These are phyloP conservation scores for Cremastobaeus sp. DNA, from an alignment of 2,888 invertebrate genomes.

Conservation along the genomic window DNA sequence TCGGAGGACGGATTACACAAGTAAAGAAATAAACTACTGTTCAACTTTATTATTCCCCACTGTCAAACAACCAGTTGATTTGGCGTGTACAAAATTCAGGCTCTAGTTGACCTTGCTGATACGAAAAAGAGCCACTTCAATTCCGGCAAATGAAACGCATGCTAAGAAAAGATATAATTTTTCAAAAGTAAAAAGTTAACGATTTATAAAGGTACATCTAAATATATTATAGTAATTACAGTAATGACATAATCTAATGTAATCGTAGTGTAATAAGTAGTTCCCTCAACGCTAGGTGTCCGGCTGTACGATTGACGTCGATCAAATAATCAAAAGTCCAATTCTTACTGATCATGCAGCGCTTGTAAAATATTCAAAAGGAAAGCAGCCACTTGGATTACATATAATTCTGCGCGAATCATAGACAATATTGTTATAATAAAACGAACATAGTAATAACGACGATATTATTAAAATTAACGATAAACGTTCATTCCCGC, in stretches of 20 bases:
- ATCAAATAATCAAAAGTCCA: conserved; percentile 48
- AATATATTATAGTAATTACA: conserved; percentile 40
- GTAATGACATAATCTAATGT: conserved; percentile 20
- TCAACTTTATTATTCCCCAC: no score
- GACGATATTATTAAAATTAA: conserved; percentile 2
- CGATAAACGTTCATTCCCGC: conserved; percentile 21
- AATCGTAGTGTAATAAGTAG: conserved; percentile 58
- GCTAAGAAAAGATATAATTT: conserved; percentile 53
- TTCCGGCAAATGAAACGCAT: conserved; percentile 22
- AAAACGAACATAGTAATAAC: conserved; percentile 22
- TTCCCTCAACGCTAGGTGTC: conserved; percentile 53
- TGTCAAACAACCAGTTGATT: no score
- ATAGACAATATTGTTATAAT: conserved; percentile 58
- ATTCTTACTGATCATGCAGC: conserved; percentile 43
- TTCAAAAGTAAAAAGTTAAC: conserved; percentile 52
- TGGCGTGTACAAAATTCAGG: no score
- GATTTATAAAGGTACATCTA: conserved; percentile 51
- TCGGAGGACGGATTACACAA: background rate
- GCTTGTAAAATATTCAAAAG: conserved; percentile 52
- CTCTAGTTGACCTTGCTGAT: no score
- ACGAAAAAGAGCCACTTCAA: conserved; percentile 30
- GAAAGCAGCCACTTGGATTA: conserved; percentile 41
- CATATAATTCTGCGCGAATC: conserved; percentile 56
- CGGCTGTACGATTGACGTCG: conserved; percentile 48
- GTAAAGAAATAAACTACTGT: no score